phyloP scores from a whole-genome alignment of 1,140 invertebrate species.

The Andrena cerasifolii region DNA sequence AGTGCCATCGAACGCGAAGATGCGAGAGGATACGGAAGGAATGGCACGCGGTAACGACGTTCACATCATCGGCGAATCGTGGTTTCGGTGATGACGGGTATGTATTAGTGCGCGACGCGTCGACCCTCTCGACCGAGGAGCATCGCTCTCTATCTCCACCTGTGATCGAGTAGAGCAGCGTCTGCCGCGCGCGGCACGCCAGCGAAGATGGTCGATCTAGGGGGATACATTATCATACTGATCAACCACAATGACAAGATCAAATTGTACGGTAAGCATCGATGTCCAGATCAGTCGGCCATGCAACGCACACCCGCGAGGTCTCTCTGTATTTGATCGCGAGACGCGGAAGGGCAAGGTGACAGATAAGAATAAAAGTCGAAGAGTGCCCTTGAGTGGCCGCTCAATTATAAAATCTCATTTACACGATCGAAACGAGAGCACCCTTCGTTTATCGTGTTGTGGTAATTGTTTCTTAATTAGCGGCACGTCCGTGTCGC shows the following conservation, averaged over 20 bases:
- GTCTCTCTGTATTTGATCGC: no score
- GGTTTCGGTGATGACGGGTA: slow-evolving; percentile 53
- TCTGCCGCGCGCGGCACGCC: slow-evolving; percentile 27
- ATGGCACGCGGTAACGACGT: slow-evolving; percentile 58
- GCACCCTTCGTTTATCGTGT: not conserved
- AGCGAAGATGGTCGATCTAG: slow-evolving; percentile 92
- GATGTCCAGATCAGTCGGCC: no score
- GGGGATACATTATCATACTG: slow-evolving; percentile 97
- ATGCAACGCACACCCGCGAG: no score
- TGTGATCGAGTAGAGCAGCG: slow-evolving; percentile 50
- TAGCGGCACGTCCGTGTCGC: slow-evolving; percentile 10
- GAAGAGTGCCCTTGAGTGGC: no score
- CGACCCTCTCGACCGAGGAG: slow-evolving; percentile 15
- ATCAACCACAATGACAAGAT: slow-evolving; percentile 97
- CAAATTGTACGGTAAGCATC: slow-evolving; percentile 94
- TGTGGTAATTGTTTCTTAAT: slow-evolving; percentile 17
- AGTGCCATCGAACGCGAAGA: slow-evolving; percentile 54
- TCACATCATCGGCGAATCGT: slow-evolving; percentile 48
- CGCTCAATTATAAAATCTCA: no score
- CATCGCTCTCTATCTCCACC: slow-evolving; percentile 21
- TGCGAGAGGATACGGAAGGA: slow-evolving; percentile 56
- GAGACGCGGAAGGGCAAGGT: no score
- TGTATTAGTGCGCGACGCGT: slow-evolving; percentile 41
- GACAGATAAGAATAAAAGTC: no score
- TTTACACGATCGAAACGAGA: no score